phyloP scores from a whole-genome alignment of 2,888 invertebrate genomes.

The Cerceris ruficornis region DNA sequence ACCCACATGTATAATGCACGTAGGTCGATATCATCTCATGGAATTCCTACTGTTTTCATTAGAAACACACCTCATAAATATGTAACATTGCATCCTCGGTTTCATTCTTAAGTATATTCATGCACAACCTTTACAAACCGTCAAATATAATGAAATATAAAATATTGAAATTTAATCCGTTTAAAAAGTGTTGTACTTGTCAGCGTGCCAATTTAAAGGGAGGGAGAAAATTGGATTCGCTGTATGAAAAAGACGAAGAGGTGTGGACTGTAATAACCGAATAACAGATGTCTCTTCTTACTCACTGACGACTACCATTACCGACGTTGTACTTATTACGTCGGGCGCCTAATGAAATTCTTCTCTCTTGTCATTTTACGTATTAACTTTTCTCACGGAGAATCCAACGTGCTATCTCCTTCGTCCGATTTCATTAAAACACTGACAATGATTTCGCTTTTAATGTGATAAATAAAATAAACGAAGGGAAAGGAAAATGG shows the following conservation, averaged over 20 bases:
- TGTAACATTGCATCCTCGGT: no score
- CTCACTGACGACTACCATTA: slow-evolving; percentile 35
- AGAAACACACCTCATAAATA: no score
- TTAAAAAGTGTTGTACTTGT: neutral
- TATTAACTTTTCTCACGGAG: slow-evolving; percentile 44
- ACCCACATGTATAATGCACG: no score
- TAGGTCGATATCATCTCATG: no score
- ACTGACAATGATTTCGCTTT: slow-evolving; percentile 28
- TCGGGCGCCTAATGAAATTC: slow-evolving; percentile 44
- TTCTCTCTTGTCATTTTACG: slow-evolving; percentile 45
- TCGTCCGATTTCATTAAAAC: slow-evolving; percentile 43
- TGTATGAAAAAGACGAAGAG: neutral
- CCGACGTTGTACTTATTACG: slow-evolving; percentile 41
- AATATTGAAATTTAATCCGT: neutral
- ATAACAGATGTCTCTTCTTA: slow-evolving; percentile 36
- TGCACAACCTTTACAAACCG: neutral
- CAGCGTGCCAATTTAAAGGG: neutral
- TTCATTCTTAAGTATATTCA: neutral
- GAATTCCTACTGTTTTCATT: no score
- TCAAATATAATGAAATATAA: neutral
- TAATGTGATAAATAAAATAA: slow-evolving; percentile 28
- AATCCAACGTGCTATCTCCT: neutral
- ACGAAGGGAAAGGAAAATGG: neutral
- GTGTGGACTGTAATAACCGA: slow-evolving; percentile 2
- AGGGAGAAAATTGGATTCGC: neutral